Conservation (phyloP, 2,113 vertebrate species). For the Alectura lathami region DNA sequence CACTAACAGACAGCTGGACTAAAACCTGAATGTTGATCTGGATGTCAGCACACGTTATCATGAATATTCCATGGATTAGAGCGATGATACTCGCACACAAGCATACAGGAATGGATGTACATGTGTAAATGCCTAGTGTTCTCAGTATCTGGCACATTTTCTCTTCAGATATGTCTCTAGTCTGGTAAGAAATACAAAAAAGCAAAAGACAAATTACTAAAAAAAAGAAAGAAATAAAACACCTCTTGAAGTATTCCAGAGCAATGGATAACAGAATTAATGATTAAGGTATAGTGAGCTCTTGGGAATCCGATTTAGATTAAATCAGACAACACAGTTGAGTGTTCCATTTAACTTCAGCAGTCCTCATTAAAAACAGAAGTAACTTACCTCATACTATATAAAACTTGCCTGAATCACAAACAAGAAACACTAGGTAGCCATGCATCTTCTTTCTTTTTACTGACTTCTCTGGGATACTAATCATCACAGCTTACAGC, state of each 20-base stretch:
- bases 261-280: not conserved
- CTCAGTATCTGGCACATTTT: not conserved
- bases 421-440: not conserved
- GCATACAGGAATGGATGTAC: not conserved
- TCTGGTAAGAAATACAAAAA: not conserved
- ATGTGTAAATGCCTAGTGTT: accelerated
- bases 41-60: not conserved
- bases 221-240: not conserved
- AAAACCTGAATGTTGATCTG: not conserved
- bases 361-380: not conserved
- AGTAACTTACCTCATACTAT: not conserved
- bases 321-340: not conserved
- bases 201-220: not conserved
- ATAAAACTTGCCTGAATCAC: not conserved
- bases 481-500: not conserved
- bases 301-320: not conserved
- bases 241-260: not conserved
- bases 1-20: not conserved
- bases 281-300: not conserved
- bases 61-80: not conserved
- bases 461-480: not conserved
- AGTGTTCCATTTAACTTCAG: not conserved
- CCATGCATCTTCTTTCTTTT: not conserved
- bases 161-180: not conserved
- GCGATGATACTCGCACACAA: not conserved